A percentile compares a stretch with the other conserved stretches of the same genome.
These are phyloP conservation scores for Zophobas morio DNA, from an alignment of 1,140 invertebrate species.

Conservation along the genomic window DNA sequence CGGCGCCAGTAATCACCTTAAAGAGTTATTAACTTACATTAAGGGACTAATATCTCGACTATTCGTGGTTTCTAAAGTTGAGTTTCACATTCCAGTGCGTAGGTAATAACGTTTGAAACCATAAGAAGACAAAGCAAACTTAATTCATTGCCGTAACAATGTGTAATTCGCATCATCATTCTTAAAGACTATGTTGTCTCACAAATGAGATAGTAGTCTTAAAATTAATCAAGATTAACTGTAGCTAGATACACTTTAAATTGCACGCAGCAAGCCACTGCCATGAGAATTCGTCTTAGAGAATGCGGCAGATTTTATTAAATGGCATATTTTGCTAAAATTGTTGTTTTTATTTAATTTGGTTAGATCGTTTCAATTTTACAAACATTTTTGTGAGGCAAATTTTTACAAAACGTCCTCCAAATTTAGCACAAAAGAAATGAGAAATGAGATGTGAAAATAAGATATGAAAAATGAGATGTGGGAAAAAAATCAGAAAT, in stretches of 20 bases:
- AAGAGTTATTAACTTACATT: conserved; percentile 39
- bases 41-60: conserved; percentile 17
- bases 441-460: no score
- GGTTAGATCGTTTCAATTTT: no score
- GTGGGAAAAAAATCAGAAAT: no score
- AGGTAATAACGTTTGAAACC: conserved; percentile 24
- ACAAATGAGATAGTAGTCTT: not conserved
- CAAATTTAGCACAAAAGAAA: no score
- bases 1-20: conserved; percentile 14
- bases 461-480: no score
- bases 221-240: conserved; percentile 6
- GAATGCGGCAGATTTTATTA: no score
- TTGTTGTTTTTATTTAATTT: no score
- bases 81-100: conserved; percentile 27
- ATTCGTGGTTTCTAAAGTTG: conserved; percentile 29
- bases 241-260: not conserved
- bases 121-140: conserved; percentile 31
- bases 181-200: not conserved
- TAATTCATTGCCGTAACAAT: conserved; percentile 11
- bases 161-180: conserved; percentile 11
- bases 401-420: no score
- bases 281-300: not conserved
- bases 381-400: no score
- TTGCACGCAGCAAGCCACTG: not conserved
- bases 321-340: no score